These are phyloP conservation scores for Loxodonta africana DNA, from an alignment of 2,113 vertebrate genomes.

Conservation along the genomic window DNA sequence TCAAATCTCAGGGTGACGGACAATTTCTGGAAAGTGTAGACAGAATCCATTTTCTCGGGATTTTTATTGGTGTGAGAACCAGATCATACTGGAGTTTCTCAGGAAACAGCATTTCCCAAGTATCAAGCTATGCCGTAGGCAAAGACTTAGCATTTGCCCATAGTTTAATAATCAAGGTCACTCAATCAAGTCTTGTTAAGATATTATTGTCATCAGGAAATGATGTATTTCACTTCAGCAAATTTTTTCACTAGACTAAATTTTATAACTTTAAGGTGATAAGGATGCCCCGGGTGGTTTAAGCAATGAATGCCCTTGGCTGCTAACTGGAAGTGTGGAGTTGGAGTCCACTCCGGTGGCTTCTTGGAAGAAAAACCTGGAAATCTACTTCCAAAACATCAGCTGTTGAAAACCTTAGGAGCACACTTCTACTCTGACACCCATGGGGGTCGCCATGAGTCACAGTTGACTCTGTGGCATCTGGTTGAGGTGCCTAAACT, in stretches of 20 bases:
- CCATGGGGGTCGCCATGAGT: not conserved
- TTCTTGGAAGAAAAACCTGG: not conserved
- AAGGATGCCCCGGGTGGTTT: not conserved
- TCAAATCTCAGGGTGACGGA: not conserved
- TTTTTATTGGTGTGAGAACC: not conserved
- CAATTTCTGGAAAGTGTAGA: slow-evolving; percentile 22
- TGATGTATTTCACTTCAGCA: not conserved
- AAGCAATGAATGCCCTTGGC: not conserved
- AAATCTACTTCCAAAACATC: not conserved
- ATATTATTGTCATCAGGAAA: not conserved
- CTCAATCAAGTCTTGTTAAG: not conserved
- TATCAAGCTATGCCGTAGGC: not conserved
- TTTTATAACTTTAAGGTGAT: slow-evolving; percentile 6
- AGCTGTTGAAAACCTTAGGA: not conserved
- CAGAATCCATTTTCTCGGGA: not conserved
- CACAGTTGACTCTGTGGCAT: not conserved
- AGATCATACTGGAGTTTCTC: not conserved
- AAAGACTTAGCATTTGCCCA: not conserved
- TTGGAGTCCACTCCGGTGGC: not conserved
- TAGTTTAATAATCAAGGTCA: slow-evolving; percentile 28
- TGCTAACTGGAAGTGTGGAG: not conserved
- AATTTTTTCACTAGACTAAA: not conserved
- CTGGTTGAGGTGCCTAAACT: not conserved
- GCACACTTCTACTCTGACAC: not conserved
- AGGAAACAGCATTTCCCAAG: slow-evolving; percentile 9